These are phyloP conservation scores for Erebia aethiops DNA, from an alignment of 2,888 invertebrate genomes.

Conservation along the genomic window DNA sequence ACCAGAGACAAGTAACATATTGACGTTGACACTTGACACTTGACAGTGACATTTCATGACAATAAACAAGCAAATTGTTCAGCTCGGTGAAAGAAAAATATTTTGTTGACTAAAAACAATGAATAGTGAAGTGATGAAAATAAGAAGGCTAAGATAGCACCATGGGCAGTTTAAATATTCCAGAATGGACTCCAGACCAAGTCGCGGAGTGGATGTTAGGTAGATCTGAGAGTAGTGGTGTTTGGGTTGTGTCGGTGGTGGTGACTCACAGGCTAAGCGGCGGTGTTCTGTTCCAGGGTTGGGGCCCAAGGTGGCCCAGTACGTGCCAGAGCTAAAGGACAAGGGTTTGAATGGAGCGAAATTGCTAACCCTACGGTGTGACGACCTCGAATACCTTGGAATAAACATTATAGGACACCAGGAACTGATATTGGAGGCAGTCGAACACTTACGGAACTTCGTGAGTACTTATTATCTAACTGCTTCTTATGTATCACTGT, in stretches of 20 bases:
- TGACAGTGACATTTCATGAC: conserved; percentile 32
- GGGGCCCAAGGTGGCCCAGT: conserved; percentile 90
- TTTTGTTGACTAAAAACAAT: conserved; percentile 35
- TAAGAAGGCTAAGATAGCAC: conserved; percentile 34
- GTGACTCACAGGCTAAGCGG: conserved; percentile 44
- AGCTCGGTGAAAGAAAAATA: conserved; percentile 26
- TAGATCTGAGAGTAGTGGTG: conserved; percentile 54
- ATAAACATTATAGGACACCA: conserved; percentile 95
- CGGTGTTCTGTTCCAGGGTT: conserved; percentile 82
- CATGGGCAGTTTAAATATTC: conserved; percentile 84
- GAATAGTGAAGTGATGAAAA: conserved; percentile 27
- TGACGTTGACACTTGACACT: too few relatives aligned
- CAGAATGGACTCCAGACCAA: conserved; percentile 95
- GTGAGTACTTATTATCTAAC: conserved; percentile 76
- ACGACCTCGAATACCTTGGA: conserved; percentile 94
- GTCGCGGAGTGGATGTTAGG: conserved; percentile 96
- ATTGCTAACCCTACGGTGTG: conserved; percentile 92
- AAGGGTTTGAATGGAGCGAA: conserved; percentile 92
- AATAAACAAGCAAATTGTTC: conserved; percentile 34
- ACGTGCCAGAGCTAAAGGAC: conserved; percentile 90
- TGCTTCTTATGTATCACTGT: not conserved
- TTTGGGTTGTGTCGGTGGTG: conserved; percentile 35
- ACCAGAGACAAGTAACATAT: not conserved
- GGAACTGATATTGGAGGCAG: conserved; percentile 95
- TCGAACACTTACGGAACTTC: conserved; percentile 94